Evolutionary conservation across 2,113 vertebrate species (phyloP).

Genomic region (Dromiciops gliroides): DNA sequence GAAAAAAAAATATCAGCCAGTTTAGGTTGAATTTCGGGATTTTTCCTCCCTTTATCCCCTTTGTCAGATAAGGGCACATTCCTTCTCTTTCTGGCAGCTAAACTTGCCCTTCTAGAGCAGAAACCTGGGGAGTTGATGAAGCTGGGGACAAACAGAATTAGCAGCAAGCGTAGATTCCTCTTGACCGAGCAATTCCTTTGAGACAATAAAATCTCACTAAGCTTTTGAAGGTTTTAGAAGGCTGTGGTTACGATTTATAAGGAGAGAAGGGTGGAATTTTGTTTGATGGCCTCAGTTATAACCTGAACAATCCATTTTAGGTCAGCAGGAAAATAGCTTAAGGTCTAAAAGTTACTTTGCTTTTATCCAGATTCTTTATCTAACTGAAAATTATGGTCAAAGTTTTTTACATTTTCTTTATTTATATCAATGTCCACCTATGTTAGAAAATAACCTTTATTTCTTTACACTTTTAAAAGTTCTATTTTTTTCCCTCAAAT

Average conservation of each 20-base stretch:
- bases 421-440: constrained; percentile 46
- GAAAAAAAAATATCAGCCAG: not conserved
- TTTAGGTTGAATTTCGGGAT: not conserved
- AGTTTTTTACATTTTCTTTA: not conserved
- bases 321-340: not conserved
- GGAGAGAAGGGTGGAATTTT: not conserved
- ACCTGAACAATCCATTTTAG: not conserved
- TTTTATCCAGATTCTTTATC: not conserved
- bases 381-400: constrained; percentile 1
- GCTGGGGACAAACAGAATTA: not conserved
- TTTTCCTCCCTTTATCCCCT: not conserved
- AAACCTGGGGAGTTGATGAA: not conserved
- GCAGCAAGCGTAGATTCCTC: not conserved
- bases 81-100: not conserved
- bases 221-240: constrained; percentile 14
- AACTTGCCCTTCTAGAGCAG: not conserved
- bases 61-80: not conserved
- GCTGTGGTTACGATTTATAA: not conserved
- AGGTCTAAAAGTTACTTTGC: not conserved
- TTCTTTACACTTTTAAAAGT: constrained; percentile 45
- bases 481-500: not conserved
- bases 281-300: not conserved
- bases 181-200: not conserved
- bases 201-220: not conserved
- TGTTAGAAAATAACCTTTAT: constrained; percentile 55